These are phyloP conservation scores for Oryzaephilus surinamensis DNA, from an alignment of 1,140 invertebrate species.

Conservation along the genomic window DNA sequence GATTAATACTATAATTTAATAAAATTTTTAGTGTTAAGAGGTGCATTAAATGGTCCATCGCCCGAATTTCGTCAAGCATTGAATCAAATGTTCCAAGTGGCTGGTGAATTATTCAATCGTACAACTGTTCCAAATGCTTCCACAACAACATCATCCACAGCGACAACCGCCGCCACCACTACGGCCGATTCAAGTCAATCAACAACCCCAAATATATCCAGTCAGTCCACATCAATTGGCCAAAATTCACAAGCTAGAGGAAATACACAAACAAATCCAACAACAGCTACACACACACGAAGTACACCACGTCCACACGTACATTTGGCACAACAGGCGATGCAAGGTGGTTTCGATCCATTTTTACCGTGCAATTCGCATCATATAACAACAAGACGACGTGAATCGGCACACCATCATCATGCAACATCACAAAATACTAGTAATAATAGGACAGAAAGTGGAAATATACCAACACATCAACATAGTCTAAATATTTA, in stretches of 20 bases:
- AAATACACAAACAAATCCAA: constrained; percentile 52
- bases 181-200: constrained; percentile 10
- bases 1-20: no score
- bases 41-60: constrained; percentile 33
- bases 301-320: constrained; percentile 53
- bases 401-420: constrained; percentile 1
- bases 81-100: constrained; percentile 40
- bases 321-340: constrained; percentile 37
- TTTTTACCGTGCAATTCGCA: constrained; percentile 60
- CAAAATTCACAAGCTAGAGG: constrained; percentile 47
- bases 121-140: constrained; percentile 10
- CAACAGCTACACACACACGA: constrained; percentile 54
- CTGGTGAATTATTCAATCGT: constrained; percentile 33
- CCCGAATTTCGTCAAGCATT: constrained; percentile 48
- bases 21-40: constrained; percentile 35
- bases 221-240: constrained; percentile 26
- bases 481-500: not conserved
- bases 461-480: not conserved
- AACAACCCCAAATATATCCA: constrained; percentile 13
- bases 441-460: constrained; percentile 1
- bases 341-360: constrained; percentile 50
- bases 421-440: constrained; percentile 1
- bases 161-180: constrained; percentile 10
- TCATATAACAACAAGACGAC: constrained; percentile 35
- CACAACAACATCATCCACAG: constrained; percentile 13